Percentiles rank a stretch among this genome's conserved stretches.
Conservation (phyloP, 2,888 invertebrate species). For the Hymenopus coronatus region DNA sequence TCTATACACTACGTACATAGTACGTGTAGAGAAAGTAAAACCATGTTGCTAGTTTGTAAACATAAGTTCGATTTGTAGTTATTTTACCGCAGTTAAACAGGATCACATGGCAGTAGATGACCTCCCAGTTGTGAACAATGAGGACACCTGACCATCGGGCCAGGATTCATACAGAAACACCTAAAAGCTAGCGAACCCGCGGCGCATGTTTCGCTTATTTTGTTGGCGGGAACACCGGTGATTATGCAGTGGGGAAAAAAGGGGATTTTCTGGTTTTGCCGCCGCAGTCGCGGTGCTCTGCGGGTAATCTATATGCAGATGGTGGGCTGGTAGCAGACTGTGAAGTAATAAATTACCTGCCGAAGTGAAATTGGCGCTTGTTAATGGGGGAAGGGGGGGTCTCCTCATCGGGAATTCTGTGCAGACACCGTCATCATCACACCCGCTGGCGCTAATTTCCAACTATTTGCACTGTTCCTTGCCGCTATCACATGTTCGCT, state of each 20-base stretch:
- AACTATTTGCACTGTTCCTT: slow-evolving; percentile 1
- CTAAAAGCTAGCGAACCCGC: no score
- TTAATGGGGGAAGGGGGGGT: slow-evolving; percentile 7
- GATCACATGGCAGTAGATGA: no score
- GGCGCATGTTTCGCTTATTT: no score
- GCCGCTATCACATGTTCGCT: background rate
- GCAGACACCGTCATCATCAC: slow-evolving; percentile 2
- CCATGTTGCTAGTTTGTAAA: no score
- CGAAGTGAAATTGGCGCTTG: slow-evolving; percentile 15
- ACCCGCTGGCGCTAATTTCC: slow-evolving; percentile 6
- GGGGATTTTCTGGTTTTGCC: background rate
- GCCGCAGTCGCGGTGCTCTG: background rate
- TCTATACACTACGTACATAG: no score
- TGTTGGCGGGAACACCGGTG: background rate
- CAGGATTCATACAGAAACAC: no score
- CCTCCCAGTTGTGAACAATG: no score
- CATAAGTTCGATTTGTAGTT: no score
- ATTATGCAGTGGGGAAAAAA: background rate
- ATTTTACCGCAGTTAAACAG: no score
- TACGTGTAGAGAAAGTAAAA: no score
- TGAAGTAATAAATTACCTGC: slow-evolving; percentile 25
- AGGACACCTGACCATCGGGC: no score
- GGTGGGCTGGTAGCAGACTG: slow-evolving; percentile 10
- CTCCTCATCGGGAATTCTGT: slow-evolving; percentile 20
- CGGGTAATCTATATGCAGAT: slow-evolving; percentile 1